Percentiles rank a stretch among this genome's conserved stretches.
phyloP scores from a whole-genome alignment of 2,797 vertebrate genomes.

The Sebastes variabilis region DNA sequence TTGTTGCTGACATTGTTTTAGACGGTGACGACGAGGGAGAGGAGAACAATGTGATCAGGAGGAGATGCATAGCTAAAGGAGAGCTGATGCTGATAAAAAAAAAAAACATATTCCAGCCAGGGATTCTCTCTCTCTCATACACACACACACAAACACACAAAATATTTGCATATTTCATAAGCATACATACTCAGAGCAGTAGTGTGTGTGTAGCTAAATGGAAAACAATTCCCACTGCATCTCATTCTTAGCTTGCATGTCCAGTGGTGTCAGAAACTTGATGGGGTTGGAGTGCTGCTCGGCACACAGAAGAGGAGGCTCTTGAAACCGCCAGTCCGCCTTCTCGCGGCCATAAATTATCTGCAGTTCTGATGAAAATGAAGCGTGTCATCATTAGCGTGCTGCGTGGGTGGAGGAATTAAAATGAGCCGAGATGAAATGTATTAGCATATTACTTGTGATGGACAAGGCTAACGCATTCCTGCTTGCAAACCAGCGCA shows the following conservation, averaged over 20 bases:
- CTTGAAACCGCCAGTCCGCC: background rate
- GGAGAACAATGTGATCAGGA: background rate
- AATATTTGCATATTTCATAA: background rate
- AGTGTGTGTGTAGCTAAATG: background rate
- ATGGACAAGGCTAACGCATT: slow-evolving; percentile 18
- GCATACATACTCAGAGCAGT: background rate
- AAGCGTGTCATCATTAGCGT: slow-evolving; percentile 18
- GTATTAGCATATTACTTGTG: background rate
- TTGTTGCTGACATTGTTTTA: slow-evolving; percentile 28
- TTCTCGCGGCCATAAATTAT: slow-evolving; percentile 4
- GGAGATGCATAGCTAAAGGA: background rate
- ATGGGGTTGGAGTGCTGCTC: background rate
- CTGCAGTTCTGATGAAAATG: slow-evolving; percentile 9
- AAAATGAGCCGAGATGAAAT: background rate
- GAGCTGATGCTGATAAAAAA: background rate
- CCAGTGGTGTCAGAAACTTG: background rate
- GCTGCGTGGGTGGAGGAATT: background rate
- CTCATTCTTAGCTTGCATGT: slow-evolving; percentile 1
- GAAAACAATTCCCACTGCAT: background rate
- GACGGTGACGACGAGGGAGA: background rate
- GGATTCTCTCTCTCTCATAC: background rate
- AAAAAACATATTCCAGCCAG: background rate
- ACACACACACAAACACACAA: background rate
- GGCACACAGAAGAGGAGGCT: background rate
- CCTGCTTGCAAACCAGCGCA: background rate